phyloP scores from a whole-genome alignment of 2,797 vertebrate genomes.

The Crocodylus rhombifer region DNA sequence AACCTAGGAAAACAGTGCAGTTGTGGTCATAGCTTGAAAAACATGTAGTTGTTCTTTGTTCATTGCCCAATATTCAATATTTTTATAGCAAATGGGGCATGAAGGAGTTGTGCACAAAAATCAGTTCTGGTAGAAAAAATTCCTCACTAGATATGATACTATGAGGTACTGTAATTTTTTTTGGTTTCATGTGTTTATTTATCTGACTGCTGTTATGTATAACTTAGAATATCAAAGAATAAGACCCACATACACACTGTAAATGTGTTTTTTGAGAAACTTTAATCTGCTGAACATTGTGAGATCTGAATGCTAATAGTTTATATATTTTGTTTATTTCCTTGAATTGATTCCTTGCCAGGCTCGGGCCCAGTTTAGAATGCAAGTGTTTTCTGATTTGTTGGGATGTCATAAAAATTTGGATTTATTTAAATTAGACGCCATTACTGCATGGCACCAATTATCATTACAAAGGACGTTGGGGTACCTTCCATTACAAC shows the following conservation, averaged over 20 bases:
- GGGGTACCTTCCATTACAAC: constrained; percentile 13
- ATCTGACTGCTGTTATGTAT: constrained; percentile 33
- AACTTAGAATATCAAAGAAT: constrained; percentile 43
- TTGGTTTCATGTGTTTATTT: constrained; percentile 17
- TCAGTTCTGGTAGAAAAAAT: neutral
- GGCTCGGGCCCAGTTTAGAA: constrained; percentile 24
- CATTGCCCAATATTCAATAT: constrained; percentile 46
- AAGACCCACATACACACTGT: constrained; percentile 4
- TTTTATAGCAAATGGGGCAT: constrained; percentile 57
- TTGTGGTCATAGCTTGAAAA: neutral
- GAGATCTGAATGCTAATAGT: constrained; percentile 56
- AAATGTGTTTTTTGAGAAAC: constrained; percentile 31
- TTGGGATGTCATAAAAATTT: neutral
- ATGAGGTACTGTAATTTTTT: constrained; percentile 43
- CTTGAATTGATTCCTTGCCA: constrained; percentile 54
- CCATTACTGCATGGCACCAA: neutral
- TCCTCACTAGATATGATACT: constrained; percentile 14
- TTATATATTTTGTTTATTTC: constrained; percentile 39
- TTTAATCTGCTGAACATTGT: constrained; percentile 29
- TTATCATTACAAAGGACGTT: constrained; percentile 35
- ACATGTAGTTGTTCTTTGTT: constrained; percentile 52
- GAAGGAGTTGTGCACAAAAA: constrained; percentile 39
- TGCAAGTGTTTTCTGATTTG: constrained; percentile 35
- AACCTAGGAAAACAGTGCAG: constrained; percentile 19
- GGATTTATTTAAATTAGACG: constrained; percentile 56